Base-by-base conservation (phyloP, 2,888 invertebrate genomes). In the Tillus elongatus region DNA sequence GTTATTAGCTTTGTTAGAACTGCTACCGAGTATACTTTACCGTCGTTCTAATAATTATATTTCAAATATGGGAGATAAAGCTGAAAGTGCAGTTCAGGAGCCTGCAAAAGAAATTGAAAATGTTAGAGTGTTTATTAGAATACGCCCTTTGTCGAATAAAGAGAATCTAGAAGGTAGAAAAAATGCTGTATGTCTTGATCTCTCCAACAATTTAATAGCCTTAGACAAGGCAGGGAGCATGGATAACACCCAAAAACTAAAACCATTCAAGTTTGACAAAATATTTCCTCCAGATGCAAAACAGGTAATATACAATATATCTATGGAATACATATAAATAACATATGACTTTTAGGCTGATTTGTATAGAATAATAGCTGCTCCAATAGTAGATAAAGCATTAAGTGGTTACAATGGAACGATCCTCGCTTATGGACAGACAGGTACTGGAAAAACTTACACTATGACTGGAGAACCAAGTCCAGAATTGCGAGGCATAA, bases 361-460 rank as follows among this genome's bases (percentile, higher is more conserved):
- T 66, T 79, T 99, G 35, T 98, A 98, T 69, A 87, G 96, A 51
- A 82, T 91, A 57, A 90, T 95, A 1, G 97, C 97, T 0, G 77
- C 92, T 35, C 96, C 96, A 0, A 93, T 99, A 47, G 92, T 98
- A 3, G 92, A 96, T 46, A 92, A 93, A 66, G 95, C 96, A 2
- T 72, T 98, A 4, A 85, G 86, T 54, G 96, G 97, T 0, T 98
- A 95, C 68, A 98, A 98, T 70, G 97, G 96, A 44, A 86, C 84
- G 0, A 88, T 90, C 49, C 79, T 89, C 62, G 89, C 89, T 1
- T 90, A 90, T 56, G 89, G 89, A 0, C 89, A 89, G 69, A 89
- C 89, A 0, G 97, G 98, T 11, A 98, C 97, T 0, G 98, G 98
- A 4, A 99, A 98, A 70, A 98, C 98, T 0, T 97, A 85, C 64